phyloP scores from a whole-genome alignment of 1,140 invertebrate species.

The Carcinoscorpius rotundicauda region DNA sequence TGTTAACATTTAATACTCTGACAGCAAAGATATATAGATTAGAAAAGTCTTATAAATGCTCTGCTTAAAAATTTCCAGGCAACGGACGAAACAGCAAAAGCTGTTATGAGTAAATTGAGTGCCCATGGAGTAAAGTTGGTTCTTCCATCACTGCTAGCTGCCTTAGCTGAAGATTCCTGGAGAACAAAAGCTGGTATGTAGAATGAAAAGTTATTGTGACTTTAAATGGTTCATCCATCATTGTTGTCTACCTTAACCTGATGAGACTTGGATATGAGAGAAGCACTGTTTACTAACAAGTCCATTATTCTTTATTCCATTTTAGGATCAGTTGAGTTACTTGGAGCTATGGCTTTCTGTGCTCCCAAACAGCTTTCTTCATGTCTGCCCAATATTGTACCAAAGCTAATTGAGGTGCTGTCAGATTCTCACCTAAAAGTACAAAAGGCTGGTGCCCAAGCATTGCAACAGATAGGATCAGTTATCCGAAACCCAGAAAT shows the following conservation, averaged over 20 bases:
- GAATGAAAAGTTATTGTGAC: not conserved
- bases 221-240: not conserved
- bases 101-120: constrained; percentile 92
- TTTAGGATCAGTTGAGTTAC: constrained; percentile 80
- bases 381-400: constrained; percentile 94
- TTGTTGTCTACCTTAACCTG: no score
- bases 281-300: no score
- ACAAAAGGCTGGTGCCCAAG: constrained; percentile 90
- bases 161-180: constrained; percentile 96
- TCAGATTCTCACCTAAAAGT: constrained; percentile 97
- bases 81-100: constrained; percentile 85
- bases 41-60: no score
- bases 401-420: constrained; percentile 93
- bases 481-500: constrained; percentile 99
- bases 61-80: constrained; percentile 42
- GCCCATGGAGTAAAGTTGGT: constrained; percentile 96
- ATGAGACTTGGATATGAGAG: no score
- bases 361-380: constrained; percentile 96
- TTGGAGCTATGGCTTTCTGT: constrained; percentile 96
- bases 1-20: no score
- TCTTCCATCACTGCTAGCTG: constrained; percentile 73
- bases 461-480: constrained; percentile 89
- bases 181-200: constrained; percentile 81
- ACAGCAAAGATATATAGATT: no score
- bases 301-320: not conserved